Evolutionary conservation across 2,797 vertebrate genomes (phyloP).

Genomic region (Tokudaia muenninki): DNA sequence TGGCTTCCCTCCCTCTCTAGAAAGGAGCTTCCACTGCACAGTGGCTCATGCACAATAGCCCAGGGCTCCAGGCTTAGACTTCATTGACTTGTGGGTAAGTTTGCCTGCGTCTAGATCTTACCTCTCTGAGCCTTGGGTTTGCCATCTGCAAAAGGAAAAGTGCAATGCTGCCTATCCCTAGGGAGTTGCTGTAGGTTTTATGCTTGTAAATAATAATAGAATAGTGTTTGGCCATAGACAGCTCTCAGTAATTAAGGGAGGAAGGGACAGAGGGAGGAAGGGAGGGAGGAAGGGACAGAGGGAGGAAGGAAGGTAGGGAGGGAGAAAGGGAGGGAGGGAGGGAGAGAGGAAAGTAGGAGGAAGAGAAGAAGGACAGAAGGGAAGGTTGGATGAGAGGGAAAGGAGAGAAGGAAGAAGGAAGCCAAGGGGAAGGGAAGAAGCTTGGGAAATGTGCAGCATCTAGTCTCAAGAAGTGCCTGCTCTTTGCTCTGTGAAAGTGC

Average conservation of each 20-base stretch:
- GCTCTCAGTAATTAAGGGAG: background rate
- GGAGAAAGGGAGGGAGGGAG: accelerated
- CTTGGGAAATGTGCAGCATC: background rate
- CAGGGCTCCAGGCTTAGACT: background rate
- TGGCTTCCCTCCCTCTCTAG: background rate
- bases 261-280: accelerated
- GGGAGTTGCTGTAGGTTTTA: background rate
- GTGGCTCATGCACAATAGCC: no score
- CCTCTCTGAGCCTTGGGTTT: background rate
- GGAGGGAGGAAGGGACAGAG: accelerated
- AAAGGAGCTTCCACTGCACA: background rate
- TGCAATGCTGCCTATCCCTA: background rate
- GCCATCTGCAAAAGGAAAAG: background rate
- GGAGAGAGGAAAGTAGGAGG: no score
- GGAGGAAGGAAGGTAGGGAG: accelerated
- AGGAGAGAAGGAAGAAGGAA: accelerated
- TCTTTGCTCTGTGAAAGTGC: background rate
- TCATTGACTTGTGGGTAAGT: background rate
- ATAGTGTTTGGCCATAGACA: background rate
- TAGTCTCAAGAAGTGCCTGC: background rate
- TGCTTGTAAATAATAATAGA: background rate
- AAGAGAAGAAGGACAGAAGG: no score
- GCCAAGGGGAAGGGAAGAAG: background rate
- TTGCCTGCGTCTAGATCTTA: background rate
- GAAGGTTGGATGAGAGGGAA: accelerated